Conservation (phyloP, 2,888 invertebrate genomes). For the Galeruca laticollis region DNA sequence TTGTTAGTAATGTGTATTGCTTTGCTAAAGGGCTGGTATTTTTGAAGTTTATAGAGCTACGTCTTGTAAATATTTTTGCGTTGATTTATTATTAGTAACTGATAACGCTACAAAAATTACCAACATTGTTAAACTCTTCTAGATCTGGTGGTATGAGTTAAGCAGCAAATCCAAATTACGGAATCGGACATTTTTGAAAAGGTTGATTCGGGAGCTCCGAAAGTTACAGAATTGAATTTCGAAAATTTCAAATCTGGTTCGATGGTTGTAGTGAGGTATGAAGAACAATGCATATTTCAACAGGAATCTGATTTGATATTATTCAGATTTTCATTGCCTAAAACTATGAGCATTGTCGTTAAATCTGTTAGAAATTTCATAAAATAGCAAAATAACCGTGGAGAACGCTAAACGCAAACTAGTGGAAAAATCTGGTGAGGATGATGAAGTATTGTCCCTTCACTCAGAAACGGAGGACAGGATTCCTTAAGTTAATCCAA, state of each 20-base stretch:
- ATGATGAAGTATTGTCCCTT: no score
- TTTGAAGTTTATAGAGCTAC: no score
- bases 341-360: conserved; percentile 72
- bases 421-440: no score
- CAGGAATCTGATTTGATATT: conserved; percentile 30
- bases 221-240: conserved; percentile 81
- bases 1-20: no score
- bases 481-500: no score
- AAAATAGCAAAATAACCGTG: no score
- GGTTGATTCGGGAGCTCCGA: conserved; percentile 72
- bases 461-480: no score
- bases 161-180: conserved; percentile 76
- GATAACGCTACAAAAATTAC: no score
- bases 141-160: conserved; percentile 69
- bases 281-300: not conserved
- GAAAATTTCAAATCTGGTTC: conserved; percentile 87
- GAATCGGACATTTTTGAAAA: conserved; percentile 78
- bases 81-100: no score
- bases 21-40: no score
- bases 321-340: conserved; percentile 74
- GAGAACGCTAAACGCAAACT: no score
- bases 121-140: conserved; percentile 39
- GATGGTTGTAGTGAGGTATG: conserved; percentile 80
- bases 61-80: no score
- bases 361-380: conserved; percentile 67